These are phyloP conservation scores for Hyaena hyaena DNA, from an alignment of 2,113 vertebrate species.

Conservation along the genomic window DNA sequence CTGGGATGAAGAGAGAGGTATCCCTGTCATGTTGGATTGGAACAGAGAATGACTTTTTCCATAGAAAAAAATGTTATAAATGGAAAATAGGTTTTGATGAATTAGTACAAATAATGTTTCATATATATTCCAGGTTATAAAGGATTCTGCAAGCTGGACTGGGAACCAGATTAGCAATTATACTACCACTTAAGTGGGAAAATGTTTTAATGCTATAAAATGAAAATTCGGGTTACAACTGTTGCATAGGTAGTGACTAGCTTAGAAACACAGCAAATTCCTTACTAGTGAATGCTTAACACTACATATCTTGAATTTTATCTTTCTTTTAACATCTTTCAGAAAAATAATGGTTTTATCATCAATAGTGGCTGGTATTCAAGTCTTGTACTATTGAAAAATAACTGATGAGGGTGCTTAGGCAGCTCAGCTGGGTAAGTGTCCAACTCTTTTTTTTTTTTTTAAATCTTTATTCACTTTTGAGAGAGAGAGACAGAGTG, in stretches of 20 bases:
- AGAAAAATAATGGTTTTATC: neutral
- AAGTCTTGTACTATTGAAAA: slow-evolving; percentile 12
- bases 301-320: neutral
- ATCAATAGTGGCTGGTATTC: neutral
- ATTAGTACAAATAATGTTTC: neutral
- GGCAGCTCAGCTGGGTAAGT: too few species aligned
- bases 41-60: neutral
- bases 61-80: neutral
- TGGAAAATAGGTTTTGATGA: neutral
- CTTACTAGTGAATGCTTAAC: slow-evolving; percentile 1
- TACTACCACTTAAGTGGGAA: neutral
- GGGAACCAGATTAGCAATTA: neutral
- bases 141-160: neutral
- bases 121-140: neutral
- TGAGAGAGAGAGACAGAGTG: too few species aligned
- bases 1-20: neutral
- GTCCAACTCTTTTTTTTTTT: too few species aligned
- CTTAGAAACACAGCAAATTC: neutral
- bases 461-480: too few species aligned
- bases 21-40: neutral
- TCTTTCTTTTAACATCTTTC: slow-evolving; percentile 27
- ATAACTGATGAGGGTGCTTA: neutral
- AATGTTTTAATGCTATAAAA: slow-evolving; percentile 8
- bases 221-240: neutral
- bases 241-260: neutral